phyloP scores from a whole-genome alignment of 2,797 vertebrate genomes.

The Siniperca undulata region DNA sequence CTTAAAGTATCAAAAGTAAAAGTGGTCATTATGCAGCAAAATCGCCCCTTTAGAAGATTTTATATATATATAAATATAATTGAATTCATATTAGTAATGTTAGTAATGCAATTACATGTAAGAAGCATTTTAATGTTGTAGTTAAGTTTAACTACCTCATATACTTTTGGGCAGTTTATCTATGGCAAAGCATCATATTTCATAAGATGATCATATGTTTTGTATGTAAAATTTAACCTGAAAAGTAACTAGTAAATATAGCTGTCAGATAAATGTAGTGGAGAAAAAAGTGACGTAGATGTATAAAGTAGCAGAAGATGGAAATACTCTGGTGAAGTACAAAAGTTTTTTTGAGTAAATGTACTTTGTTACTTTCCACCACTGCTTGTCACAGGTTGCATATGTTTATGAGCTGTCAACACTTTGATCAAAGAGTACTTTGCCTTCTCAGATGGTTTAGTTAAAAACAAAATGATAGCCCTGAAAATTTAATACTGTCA shows the following conservation, averaged over 20 bases:
- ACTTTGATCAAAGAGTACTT: not conserved
- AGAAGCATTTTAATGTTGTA: not conserved
- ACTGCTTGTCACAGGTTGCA: not conserved
- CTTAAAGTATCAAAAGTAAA: too few relatives aligned
- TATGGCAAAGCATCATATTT: not conserved
- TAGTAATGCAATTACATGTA: not conserved
- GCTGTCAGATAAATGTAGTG: not conserved
- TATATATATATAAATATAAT: not conserved
- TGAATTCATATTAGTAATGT: not conserved
- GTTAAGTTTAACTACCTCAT: not conserved
- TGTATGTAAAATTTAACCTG: not conserved
- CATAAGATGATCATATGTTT: not conserved
- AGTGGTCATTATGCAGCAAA: too few relatives aligned
- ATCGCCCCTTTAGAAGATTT: too few relatives aligned
- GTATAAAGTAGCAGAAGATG: not conserved
- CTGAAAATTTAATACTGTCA: not conserved
- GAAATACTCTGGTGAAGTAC: not conserved
- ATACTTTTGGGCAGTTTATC: not conserved
- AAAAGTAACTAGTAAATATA: not conserved
- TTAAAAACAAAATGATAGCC: not conserved
- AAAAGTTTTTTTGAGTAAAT: not conserved
- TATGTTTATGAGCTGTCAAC: too few relatives aligned
- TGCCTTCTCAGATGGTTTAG: not conserved
- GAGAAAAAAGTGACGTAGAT: not conserved
- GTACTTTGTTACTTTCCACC: not conserved